These are phyloP conservation scores for Rhincodon typus DNA, from an alignment of 2,797 vertebrate species.

Conservation along the genomic window DNA sequence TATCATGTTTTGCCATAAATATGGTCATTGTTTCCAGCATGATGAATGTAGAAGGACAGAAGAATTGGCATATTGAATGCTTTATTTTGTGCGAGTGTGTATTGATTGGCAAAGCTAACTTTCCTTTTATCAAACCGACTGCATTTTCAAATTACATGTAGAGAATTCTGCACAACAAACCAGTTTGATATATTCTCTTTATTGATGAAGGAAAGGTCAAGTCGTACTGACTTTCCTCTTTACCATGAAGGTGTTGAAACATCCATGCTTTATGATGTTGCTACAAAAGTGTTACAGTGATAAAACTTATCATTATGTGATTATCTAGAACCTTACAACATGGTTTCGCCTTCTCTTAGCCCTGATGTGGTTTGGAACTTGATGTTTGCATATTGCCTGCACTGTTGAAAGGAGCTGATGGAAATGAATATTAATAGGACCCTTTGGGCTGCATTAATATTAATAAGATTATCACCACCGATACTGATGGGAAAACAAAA, in stretches of 20 bases:
- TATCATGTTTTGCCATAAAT: background rate
- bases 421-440: constrained; percentile 3
- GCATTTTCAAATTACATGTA: background rate
- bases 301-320: background rate
- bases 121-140: background rate
- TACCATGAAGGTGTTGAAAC: background rate
- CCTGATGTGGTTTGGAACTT: background rate
- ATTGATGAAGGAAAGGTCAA: background rate
- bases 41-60: background rate
- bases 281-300: background rate
- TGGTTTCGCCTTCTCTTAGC: background rate
- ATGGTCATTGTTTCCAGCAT: background rate
- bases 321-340: background rate
- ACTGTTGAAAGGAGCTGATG: background rate
- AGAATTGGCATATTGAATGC: background rate
- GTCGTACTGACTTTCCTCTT: background rate
- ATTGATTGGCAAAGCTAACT: background rate
- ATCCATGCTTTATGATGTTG: background rate
- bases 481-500: background rate
- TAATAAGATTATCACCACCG: constrained; percentile 1
- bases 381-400: background rate
- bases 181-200: background rate
- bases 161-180: background rate
- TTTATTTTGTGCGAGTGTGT: background rate
- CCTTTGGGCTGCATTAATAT: constrained; percentile 25